phyloP scores from a whole-genome alignment of 1,140 invertebrate genomes.

The Sarcophaga peregrina region DNA sequence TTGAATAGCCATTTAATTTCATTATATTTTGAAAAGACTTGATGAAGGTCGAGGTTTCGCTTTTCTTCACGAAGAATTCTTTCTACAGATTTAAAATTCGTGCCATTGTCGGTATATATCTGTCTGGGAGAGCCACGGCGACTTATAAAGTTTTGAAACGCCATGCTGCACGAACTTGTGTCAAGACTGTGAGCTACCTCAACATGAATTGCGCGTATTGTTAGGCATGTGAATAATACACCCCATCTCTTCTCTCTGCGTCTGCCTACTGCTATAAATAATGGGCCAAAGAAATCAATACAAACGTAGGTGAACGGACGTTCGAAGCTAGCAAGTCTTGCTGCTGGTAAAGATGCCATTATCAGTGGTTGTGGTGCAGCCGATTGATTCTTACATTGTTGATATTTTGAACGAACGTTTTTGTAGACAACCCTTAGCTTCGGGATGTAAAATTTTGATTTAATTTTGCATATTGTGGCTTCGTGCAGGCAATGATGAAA shows the following conservation, averaged over 20 bases:
- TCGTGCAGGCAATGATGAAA: too few species aligned
- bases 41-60: too few species aligned
- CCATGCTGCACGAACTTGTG: slow-evolving; percentile 41
- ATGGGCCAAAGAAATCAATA: slow-evolving; percentile 54
- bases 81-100: slow-evolving; percentile 29
- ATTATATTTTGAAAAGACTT: too few species aligned
- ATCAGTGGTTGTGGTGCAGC: background rate
- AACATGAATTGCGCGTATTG: slow-evolving; percentile 43
- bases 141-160: slow-evolving; percentile 36
- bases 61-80: background rate
- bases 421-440: background rate
- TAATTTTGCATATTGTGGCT: too few species aligned
- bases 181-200: slow-evolving; percentile 36
- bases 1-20: too few species aligned
- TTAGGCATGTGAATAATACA: slow-evolving; percentile 41
- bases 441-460: too few species aligned
- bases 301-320: slow-evolving; percentile 32
- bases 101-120: slow-evolving; percentile 41
- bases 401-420: background rate
- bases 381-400: background rate
- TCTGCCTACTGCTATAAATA: slow-evolving; percentile 50
- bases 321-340: slow-evolving; percentile 18
- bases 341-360: slow-evolving; percentile 28
- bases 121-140: slow-evolving; percentile 25
- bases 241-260: slow-evolving; percentile 41